Base-by-base conservation (phyloP, 2,888 invertebrate genomes). In the Sicus ferrugineus region DNA sequence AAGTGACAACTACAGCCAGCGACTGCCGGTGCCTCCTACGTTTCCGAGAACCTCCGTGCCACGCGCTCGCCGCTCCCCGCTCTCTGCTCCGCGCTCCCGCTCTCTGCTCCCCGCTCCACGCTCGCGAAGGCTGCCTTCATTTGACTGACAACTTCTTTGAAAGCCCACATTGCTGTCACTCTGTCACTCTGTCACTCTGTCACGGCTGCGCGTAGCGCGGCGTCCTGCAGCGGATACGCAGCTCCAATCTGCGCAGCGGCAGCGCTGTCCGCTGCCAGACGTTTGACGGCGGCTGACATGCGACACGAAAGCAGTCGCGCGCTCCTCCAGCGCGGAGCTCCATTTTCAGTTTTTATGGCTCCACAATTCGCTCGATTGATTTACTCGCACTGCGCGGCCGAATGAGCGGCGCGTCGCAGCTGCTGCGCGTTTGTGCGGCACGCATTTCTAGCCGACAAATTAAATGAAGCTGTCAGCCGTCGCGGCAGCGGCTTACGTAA, bases 71-170 rank as follows among this genome's bases (percentile, higher is more conserved):
- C n/a, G n/a, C n/a, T n/a, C n/a, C n/a, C n/a, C n/a, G n/a, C n/a
- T n/a, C n/a, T n/a, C n/a, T n/a, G n/a, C n/a, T n/a, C n/a, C n/a
- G n/a, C n/a, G n/a, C n/a, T n/a, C n/a, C n/a, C n/a, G n/a, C n/a
- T n/a, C n/a, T n/a, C n/a, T n/a, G n/a, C n/a, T n/a, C n/a, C n/a
- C n/a, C n/a, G n/a, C n/a, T n/a, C n/a, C n/a, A n/a, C n/a, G n/a
- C 56, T 2, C 56, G 26, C 64, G 28, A 63, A 31, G 19, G 64
- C 46, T 54, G 52, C 16, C 54, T 54, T 21, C 14, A 54, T 65
- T 65, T 65, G 65, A 65, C 54, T 65, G 65, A 65, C 65, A 65
- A 65, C 54, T 65, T 65, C 65, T 54, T 30, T 54, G 21, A 65
- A 65, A 21, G 38, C 38, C 52, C 52, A 54, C 65, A 31, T 65